Conservation (phyloP, 2,113 vertebrate genomes). For the Agelaius tricolor region DNA sequence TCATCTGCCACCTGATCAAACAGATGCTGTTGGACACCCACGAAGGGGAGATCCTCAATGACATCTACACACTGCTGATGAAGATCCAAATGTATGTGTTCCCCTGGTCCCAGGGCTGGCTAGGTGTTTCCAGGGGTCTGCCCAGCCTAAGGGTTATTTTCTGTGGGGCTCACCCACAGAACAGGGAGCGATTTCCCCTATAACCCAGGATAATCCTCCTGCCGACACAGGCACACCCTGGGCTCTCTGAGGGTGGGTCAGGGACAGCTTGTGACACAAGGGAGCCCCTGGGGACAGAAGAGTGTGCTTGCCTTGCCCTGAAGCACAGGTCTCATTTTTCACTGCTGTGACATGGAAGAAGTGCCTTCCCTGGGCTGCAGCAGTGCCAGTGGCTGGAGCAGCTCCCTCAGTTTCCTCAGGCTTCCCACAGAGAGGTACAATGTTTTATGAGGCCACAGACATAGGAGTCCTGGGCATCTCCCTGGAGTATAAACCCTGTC, state of each 20-base stretch:
- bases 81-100: conserved; percentile 88
- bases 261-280: not conserved
- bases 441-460: not conserved
- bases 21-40: conserved; percentile 80
- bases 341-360: not conserved
- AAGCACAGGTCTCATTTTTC: not conserved
- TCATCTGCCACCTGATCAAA: conserved; percentile 80
- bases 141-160: not conserved
- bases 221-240: accelerated
- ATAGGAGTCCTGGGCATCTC: not conserved
- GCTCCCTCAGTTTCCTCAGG: not conserved
- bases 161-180: not conserved
- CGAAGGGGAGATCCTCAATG: conserved; percentile 72
- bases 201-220: not conserved
- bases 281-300: not conserved
- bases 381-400: not conserved
- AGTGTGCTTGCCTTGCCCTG: not conserved
- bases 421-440: not conserved
- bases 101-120: not conserved
- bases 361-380: not conserved
- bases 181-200: not conserved
- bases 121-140: not conserved
- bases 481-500: not conserved
- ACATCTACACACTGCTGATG: conserved; percentile 88
- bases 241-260: not conserved